These are phyloP conservation scores for Tetragonula carbonaria DNA, from an alignment of 2,888 invertebrate genomes.

Conservation along the genomic window DNA sequence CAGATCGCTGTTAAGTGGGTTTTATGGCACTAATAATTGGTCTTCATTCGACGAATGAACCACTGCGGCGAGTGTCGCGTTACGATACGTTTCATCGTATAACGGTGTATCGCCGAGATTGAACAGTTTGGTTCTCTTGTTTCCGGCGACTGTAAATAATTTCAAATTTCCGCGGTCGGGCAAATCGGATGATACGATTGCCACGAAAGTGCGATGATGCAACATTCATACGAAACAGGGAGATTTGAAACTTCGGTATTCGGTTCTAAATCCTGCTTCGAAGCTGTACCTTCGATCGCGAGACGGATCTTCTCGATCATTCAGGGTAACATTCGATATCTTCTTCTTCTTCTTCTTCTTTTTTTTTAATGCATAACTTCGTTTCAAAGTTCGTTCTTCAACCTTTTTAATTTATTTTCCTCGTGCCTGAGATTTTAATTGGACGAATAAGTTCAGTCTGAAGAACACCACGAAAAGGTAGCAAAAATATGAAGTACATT, in stretches of 20 bases:
- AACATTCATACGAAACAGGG: background rate
- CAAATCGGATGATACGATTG: background rate
- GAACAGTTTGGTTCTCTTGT: background rate
- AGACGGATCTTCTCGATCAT: no score
- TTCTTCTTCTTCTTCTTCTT: no score
- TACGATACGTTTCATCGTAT: background rate
- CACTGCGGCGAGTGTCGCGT: background rate
- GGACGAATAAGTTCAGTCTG: background rate
- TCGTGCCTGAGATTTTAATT: background rate
- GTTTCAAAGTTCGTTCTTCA: background rate
- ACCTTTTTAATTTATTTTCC: background rate
- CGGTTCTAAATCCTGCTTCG: background rate
- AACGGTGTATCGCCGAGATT: background rate
- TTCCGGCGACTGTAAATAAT: background rate
- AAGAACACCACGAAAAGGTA: no score
- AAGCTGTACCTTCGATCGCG: background rate
- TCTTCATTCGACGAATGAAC: background rate
- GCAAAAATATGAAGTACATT: no score
- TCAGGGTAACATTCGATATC: background rate
- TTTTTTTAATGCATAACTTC: background rate
- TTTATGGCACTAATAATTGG: constrained; percentile 8
- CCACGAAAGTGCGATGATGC: background rate
- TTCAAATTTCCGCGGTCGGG: background rate
- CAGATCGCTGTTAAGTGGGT: constrained; percentile 5
- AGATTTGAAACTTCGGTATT: background rate